Base-by-base conservation (phyloP, 1,140 invertebrate species). In the Temnothorax curvispinosus region DNA sequence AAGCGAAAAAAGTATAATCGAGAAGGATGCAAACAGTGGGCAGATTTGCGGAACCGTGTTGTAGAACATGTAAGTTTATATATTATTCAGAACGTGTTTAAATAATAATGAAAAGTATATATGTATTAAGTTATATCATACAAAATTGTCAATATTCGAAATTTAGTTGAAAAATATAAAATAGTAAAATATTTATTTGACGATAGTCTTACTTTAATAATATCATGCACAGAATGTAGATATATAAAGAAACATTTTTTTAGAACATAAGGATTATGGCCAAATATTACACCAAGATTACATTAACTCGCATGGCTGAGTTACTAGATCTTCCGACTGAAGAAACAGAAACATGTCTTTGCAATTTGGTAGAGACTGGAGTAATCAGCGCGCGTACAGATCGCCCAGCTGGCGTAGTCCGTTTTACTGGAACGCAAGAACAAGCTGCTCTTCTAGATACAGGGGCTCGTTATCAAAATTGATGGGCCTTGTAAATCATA, bases 241-340 rank as follows among this genome's bases (percentile, higher is more conserved):
- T 27, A 27, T 27, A 62, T 8, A n/a, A 6, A 64, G 41, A 13
- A 4, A 77, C 35, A 47, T 27, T 74, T 90, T 96, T 96, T 32
- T 96, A 99, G 98, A 99, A 99, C 95, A 99, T 99, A 91, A 97
- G 99, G 87, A 99, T 99, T 87, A 99, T 99, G 97, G 99, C 99
- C 9, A 99, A 99, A 96, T 99, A 99, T 95, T 99, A 99, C 94
- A 99, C 99, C 0, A 97, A 98, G 91, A 98, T 99, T 75, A 97
- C 97, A 18, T 96, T 99, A 86, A 96, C 97, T 80, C 97, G 99
- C 81, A 99, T 99, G 98, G 98, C 99, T 72, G 97, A 99, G 93
- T 96, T 99, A 32, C 95, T 99, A 38, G 99, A 99, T 94, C 96
- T 99, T 62, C 96, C 97, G 27, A 96, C 97, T 81, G 97, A 97